These are phyloP conservation scores for Chelonus formosanus DNA, from an alignment of 2,888 invertebrate species.

Conservation along the genomic window DNA sequence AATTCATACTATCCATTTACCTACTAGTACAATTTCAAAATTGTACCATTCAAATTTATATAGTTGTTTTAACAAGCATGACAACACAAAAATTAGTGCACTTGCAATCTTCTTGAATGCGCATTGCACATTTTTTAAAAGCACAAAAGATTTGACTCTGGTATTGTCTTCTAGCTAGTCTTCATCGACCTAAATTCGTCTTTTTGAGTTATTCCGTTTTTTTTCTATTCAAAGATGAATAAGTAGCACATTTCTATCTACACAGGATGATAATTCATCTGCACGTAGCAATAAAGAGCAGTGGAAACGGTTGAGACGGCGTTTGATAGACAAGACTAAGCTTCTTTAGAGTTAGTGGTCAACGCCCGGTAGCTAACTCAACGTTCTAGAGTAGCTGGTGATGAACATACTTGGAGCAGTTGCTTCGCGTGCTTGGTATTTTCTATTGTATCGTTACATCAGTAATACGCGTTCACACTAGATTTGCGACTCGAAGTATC, in stretches of 20 bases:
- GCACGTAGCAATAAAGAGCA: background rate
- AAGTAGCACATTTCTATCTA: background rate
- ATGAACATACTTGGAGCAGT: constrained; percentile 5
- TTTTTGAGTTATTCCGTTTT: background rate
- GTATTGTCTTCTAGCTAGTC: constrained; percentile 14
- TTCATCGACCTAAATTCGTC: constrained; percentile 19
- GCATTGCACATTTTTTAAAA: background rate
- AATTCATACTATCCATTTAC: no score
- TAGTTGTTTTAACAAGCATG: background rate
- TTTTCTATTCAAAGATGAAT: background rate
- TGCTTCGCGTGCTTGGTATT: background rate
- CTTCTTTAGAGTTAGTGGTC: constrained; percentile 1
- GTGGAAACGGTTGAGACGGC: background rate
- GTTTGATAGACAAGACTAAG: constrained; percentile 1
- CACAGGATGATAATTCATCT: no score
- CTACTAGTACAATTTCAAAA: background rate
- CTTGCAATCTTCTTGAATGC: constrained; percentile 14
- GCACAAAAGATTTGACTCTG: constrained; percentile 10
- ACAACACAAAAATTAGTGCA: constrained; percentile 19
- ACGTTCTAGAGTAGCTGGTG: no score
- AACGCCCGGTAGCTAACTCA: no score
- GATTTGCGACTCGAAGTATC: background rate
- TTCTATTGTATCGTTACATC: no score
- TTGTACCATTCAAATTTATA: background rate
- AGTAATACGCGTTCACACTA: no score